Evolutionary conservation across 1,140 invertebrate genomes (phyloP).

Genomic region (Trachymyrmex septentrionalis): DNA sequence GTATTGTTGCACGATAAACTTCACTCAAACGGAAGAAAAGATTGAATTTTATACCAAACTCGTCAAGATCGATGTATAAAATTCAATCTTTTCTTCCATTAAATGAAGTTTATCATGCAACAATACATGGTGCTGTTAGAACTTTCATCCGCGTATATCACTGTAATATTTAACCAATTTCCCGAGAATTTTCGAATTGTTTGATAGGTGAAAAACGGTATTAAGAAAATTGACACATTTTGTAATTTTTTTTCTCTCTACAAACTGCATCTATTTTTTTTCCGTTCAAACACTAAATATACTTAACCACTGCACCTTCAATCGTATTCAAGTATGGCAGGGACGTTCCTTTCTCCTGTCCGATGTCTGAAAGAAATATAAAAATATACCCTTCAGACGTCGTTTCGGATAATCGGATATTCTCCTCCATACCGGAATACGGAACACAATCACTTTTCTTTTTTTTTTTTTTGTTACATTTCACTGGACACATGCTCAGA

Average conservation of each 20-base stretch:
- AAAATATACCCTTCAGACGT: constrained; percentile 63
- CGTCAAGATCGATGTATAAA: constrained; percentile 27
- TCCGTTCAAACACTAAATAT: constrained; percentile 82
- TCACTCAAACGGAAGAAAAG: constrained; percentile 63
- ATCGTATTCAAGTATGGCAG: constrained; percentile 78
- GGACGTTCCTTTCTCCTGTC: constrained; percentile 44
- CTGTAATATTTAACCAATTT: constrained; percentile 47
- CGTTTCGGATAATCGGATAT: constrained; percentile 3
- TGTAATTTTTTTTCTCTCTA: constrained; percentile 80
- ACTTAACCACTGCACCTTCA: constrained; percentile 84
- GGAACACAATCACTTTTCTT: constrained; percentile 84
- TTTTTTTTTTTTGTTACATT: constrained; percentile 82
- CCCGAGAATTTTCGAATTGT: constrained; percentile 60
- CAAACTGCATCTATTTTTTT: constrained; percentile 85
- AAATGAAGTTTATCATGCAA: constrained; percentile 73
- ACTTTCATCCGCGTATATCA: constrained; percentile 29
- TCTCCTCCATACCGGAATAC: constrained; percentile 78
- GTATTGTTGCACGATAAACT: constrained; percentile 71
- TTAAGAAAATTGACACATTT: constrained; percentile 81
- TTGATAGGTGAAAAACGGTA: constrained; percentile 77
- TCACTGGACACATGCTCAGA: constrained; percentile 84
- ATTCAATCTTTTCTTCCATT: constrained; percentile 44
- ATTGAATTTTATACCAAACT: constrained; percentile 54
- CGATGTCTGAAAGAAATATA: constrained; percentile 70
- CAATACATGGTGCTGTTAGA: constrained; percentile 67